Conservation (phyloP, 2,888 invertebrate species). For the Heliconius hortense region DNA sequence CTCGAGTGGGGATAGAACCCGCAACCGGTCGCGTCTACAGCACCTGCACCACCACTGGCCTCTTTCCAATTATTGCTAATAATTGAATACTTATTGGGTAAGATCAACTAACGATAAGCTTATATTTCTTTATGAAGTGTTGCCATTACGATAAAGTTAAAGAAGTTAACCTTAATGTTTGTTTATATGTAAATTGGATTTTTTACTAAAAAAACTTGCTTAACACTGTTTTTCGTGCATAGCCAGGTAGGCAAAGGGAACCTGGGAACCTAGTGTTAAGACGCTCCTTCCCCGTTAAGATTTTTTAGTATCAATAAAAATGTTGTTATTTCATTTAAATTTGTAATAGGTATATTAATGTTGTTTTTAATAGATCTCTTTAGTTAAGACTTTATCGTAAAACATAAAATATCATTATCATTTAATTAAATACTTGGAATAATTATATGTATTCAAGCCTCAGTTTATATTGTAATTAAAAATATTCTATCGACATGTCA, state of each 20-base stretch:
- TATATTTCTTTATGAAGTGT: background rate
- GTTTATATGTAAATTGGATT: background rate
- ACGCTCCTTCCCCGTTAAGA: background rate
- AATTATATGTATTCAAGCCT: background rate
- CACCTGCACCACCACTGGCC: too few relatives aligned
- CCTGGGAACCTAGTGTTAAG: background rate
- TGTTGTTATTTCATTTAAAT: background rate
- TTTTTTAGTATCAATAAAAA: background rate
- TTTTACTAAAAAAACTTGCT: background rate
- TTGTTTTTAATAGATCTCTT: background rate
- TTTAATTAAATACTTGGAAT: too few relatives aligned
- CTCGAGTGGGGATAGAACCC: too few relatives aligned
- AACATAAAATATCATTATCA: background rate
- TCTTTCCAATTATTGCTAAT: too few relatives aligned
- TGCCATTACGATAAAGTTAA: background rate
- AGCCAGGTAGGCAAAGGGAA: background rate
- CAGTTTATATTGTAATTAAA: background rate
- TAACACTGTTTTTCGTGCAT: background rate
- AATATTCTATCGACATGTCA: background rate
- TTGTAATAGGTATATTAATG: background rate
- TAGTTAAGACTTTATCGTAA: background rate
- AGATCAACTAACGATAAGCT: background rate
- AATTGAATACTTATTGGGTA: background rate
- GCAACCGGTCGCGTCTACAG: too few relatives aligned
- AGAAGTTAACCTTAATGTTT: background rate